A percentile compares a stretch with the other conserved stretches of the same genome.
Evolutionary conservation across 2,888 invertebrate genomes (phyloP).

Genomic region (Danaus chrysippus): DNA sequence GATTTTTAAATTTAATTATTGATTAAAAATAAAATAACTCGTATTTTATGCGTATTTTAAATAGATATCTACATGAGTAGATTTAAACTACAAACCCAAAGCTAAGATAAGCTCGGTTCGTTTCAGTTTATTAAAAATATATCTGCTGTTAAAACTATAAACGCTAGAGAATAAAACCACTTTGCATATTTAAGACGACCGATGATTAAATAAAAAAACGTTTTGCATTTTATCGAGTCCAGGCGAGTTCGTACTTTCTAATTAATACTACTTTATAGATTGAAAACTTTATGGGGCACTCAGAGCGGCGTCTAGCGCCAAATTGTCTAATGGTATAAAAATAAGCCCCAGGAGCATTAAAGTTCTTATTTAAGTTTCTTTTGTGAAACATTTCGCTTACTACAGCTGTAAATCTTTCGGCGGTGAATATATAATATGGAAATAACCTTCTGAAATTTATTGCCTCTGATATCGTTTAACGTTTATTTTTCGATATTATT

Average conservation of each 20-base stretch:
- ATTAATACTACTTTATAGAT: conserved; percentile 7
- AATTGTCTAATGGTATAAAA: conserved; percentile 7
- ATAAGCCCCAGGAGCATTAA: neutral
- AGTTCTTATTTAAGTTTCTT: neutral
- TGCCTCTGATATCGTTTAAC: too few species aligned
- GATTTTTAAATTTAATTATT: too few species aligned
- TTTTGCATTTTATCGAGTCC: conserved; percentile 5
- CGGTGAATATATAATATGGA: too few species aligned
- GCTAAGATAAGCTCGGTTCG: neutral
- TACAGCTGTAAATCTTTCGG: too few species aligned
- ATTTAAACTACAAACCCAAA: neutral
- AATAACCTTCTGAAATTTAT: too few species aligned
- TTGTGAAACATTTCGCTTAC: neutral
- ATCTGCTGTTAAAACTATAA: neutral
- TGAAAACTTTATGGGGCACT: conserved; percentile 8
- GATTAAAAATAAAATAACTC: too few species aligned
- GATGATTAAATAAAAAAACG: conserved; percentile 5
- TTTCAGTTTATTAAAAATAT: neutral
- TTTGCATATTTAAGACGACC: conserved; percentile 7
- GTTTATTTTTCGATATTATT: too few species aligned
- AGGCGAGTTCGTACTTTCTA: conserved; percentile 7
- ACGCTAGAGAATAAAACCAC: neutral
- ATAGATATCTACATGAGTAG: too few species aligned
- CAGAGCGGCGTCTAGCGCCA: conserved; percentile 2
- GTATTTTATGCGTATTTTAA: too few species aligned